Evolutionary conservation across 30 jellyfish, hydroid and myxozoan species (phyloP).

Genomic region (Sanderia malayensis): DNA sequence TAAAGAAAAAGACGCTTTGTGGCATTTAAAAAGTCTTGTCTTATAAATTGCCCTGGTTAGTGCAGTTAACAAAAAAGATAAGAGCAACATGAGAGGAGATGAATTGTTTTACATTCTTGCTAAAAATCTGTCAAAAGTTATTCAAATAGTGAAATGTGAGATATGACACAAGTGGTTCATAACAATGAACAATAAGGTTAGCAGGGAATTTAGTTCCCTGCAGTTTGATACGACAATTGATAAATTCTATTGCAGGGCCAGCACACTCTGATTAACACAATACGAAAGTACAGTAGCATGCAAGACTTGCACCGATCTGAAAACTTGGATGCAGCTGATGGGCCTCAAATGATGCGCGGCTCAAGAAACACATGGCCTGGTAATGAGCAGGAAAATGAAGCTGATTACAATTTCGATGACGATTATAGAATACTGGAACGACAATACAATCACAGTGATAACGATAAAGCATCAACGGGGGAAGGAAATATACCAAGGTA

Average conservation of each 20-base stretch:
- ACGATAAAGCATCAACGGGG: slow-evolving; percentile 5
- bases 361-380: slow-evolving; percentile 77
- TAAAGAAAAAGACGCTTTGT: no score
- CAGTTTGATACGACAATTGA: no score
- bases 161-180: no score
- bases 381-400: slow-evolving; percentile 23
- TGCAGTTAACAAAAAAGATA: no score
- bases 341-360: slow-evolving; percentile 3
- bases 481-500: slow-evolving; percentile 43
- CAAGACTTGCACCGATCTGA: slow-evolving; percentile 59
- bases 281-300: slow-evolving; percentile 86
- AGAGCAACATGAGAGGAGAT: no score
- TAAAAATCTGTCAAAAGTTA: no score
- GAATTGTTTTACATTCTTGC: no score
- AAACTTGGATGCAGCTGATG: slow-evolving; percentile 56
- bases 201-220: no score
- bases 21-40: no score
- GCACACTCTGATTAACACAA: slow-evolving; percentile 65
- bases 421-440: slow-evolving; percentile 65
- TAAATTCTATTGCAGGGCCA: slow-evolving; percentile 94
- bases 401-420: slow-evolving; percentile 59
- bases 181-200: no score
- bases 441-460: slow-evolving; percentile 50
- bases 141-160: no score
- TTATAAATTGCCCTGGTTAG: no score